phyloP scores from a whole-genome alignment of 2,888 invertebrate species.

The Agrochola lychnidis region DNA sequence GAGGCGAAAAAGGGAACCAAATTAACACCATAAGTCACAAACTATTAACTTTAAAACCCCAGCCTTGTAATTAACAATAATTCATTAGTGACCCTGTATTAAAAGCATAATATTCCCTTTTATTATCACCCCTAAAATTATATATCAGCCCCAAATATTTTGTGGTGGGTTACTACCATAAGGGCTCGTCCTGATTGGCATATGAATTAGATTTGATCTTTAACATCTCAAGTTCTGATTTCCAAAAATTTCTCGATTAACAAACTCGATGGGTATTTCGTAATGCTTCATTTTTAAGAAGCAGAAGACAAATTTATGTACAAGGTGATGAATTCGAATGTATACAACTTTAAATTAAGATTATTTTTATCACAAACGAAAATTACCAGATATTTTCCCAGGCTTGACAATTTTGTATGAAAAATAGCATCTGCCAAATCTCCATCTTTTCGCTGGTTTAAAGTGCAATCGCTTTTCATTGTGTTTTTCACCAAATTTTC shows the following conservation, averaged over 20 bases:
- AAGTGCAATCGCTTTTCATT: neutral
- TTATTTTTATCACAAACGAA: neutral
- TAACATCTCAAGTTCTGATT: neutral
- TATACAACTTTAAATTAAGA: neutral
- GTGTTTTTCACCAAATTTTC: neutral
- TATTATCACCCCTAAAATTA: conserved; percentile 44
- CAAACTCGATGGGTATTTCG: neutral
- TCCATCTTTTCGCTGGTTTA: neutral
- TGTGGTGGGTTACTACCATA: conserved; percentile 11
- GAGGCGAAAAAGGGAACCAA: conserved; percentile 25
- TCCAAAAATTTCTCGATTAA: neutral
- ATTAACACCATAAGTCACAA: conserved; percentile 48
- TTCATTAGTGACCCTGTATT: conserved; percentile 48
- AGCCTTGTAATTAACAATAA: conserved; percentile 45
- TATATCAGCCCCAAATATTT: conserved; percentile 40
- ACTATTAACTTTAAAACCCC: conserved; percentile 49
- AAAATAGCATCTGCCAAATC: neutral
- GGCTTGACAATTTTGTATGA: neutral
- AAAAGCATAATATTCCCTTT: conserved; percentile 41
- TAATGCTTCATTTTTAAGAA: neutral
- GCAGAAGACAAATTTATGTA: neutral
- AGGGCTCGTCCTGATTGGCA: neutral
- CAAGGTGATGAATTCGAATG: neutral
- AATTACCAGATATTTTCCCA: neutral
- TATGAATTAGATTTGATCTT: neutral